phyloP scores from a whole-genome alignment of 2,888 invertebrate genomes.

The Dione vanillae region DNA sequence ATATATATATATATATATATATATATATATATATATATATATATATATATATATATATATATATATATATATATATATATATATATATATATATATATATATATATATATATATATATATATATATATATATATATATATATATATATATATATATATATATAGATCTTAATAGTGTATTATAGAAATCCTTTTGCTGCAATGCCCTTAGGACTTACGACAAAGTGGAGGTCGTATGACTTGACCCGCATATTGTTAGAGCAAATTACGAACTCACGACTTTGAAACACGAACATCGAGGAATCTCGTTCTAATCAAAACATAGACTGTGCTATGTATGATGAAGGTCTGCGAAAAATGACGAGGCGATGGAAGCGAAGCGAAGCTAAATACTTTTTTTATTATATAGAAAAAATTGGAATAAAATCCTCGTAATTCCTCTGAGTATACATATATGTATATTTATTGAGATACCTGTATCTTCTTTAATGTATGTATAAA shows the following conservation, averaged over 20 bases:
- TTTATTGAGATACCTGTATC: neutral
- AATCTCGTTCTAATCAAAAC: slow-evolving; percentile 39
- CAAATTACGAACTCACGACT: slow-evolving; percentile 46
- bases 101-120: neutral
- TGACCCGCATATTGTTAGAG: slow-evolving; percentile 43
- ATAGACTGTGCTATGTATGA: slow-evolving; percentile 17
- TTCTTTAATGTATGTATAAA: neutral
- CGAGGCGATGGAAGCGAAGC: too few species aligned
- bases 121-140: neutral
- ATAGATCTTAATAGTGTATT: neutral
- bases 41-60: neutral
- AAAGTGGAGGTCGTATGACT: slow-evolving; percentile 42
- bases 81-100: neutral
- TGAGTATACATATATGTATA: too few species aligned
- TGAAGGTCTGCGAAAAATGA: slow-evolving; percentile 31
- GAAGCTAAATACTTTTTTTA: neutral
- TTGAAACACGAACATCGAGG: slow-evolving; percentile 22
- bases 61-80: neutral
- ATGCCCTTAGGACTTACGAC: slow-evolving; percentile 41
- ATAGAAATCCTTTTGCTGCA: slow-evolving; percentile 26
- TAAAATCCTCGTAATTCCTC: too few species aligned
- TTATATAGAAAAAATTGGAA: neutral
- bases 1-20: neutral
- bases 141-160: neutral
- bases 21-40: neutral